Evolutionary conservation across 2,113 vertebrate species (phyloP).

Genomic region (Chunga burmeisteri): DNA sequence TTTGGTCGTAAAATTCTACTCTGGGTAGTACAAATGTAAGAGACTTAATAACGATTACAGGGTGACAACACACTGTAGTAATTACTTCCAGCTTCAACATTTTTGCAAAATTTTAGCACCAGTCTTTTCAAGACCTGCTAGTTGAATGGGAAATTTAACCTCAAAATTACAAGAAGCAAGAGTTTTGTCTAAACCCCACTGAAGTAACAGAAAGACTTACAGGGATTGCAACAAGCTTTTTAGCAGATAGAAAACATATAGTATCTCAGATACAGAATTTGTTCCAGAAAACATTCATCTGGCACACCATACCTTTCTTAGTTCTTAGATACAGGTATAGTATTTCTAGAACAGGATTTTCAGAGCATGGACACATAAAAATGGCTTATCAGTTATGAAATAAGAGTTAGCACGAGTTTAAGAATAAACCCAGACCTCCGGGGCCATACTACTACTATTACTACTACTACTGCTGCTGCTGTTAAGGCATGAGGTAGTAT

Average conservation of each 20-base stretch:
- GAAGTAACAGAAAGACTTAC: not conserved
- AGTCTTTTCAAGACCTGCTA: not conserved
- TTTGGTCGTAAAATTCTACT: not conserved
- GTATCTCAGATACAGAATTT: not conserved
- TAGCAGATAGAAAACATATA: not conserved
- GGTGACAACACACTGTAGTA: not conserved
- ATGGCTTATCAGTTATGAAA: not conserved
- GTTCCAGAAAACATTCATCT: not conserved
- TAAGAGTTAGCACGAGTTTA: not conserved
- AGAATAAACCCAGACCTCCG: not conserved
- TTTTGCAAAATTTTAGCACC: not conserved
- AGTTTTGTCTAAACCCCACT: not conserved
- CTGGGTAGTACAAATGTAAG: not conserved
- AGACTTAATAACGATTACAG: not conserved
- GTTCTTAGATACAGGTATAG: not conserved
- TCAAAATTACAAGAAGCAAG: not conserved
- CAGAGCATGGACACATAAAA: not conserved
- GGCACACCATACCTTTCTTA: not conserved
- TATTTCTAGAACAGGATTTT: not conserved
- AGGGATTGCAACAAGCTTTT: not conserved
- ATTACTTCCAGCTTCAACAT: not conserved
- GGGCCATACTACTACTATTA: not conserved
- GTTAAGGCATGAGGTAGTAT: not conserved
- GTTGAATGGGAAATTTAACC: not conserved
- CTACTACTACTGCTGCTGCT: not conserved